Evolutionary conservation across 1,140 invertebrate species (phyloP).

Genomic region (Dryas iulia): DNA sequence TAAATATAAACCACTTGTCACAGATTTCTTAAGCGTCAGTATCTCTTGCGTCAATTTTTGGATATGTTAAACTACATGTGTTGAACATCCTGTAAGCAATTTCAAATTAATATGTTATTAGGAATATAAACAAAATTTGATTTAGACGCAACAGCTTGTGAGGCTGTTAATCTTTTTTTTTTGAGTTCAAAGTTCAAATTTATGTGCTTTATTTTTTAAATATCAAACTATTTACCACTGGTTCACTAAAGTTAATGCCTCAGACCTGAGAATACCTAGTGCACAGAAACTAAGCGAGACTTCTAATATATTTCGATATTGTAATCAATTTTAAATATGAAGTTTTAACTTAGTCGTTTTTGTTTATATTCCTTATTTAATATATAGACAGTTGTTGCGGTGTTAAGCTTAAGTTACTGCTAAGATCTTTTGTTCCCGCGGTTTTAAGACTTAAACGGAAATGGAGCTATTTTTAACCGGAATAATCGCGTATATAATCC

Average conservation of each 20-base stretch:
- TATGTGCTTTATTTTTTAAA: no score
- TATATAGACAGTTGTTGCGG: background rate
- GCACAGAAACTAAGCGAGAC: no score
- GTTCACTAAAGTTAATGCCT: no score
- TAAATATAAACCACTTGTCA: background rate
- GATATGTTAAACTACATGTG: slow-evolving; percentile 42
- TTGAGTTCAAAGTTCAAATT: no score
- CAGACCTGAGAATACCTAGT: no score
- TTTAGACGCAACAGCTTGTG: background rate
- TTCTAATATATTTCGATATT: no score
- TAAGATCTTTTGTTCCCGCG: no score
- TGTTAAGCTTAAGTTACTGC: background rate
- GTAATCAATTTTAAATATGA: no score
- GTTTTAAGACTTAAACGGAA: no score
- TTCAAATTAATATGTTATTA: slow-evolving; percentile 51
- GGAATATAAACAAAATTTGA: background rate
- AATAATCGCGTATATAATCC: no score
- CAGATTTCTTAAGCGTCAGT: slow-evolving; percentile 16
- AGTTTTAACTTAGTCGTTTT: background rate
- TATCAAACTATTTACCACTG: no score
- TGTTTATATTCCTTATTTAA: background rate
- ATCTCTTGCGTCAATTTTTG: slow-evolving; percentile 37
- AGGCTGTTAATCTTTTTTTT: background rate
- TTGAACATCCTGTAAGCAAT: slow-evolving; percentile 46
- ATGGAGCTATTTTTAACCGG: no score